Conservation (phyloP, 2,113 vertebrate genomes). For the Catagonus wagneri region DNA sequence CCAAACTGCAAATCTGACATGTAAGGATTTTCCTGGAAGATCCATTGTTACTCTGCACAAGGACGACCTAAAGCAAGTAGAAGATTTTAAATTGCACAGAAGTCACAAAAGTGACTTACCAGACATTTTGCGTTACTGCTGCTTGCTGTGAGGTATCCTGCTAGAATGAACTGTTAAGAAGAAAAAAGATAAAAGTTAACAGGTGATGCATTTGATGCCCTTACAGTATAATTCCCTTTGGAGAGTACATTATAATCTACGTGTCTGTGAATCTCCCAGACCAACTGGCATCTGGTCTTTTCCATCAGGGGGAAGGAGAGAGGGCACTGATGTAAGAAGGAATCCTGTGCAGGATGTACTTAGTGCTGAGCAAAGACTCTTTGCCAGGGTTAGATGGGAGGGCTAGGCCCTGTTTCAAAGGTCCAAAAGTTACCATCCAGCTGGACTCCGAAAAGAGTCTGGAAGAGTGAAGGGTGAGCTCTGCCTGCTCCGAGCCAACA, state of each 20-base stretch:
- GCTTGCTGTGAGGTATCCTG: conserved; percentile 44
- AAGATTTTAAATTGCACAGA: not conserved
- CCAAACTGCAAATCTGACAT: not conserved
- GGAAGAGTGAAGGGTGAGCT: not conserved
- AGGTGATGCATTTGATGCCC: not conserved
- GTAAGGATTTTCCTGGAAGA: not conserved
- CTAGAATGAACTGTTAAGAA: conserved; percentile 63
- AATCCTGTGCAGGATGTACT: not conserved
- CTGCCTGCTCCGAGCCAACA: not conserved
- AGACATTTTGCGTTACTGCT: not conserved
- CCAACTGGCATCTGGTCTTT: not conserved
- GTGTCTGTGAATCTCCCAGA: not conserved
- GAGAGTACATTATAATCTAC: not conserved
- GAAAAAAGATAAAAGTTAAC: not conserved
- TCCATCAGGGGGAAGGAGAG: not conserved
- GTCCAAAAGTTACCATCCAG: not conserved
- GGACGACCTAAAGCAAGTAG: not conserved
- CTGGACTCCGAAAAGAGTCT: not conserved
- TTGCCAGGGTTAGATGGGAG: not conserved
- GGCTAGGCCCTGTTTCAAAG: not conserved
- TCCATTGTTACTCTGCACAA: not conserved
- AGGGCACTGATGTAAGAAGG: not conserved
- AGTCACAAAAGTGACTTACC: conserved; percentile 47
- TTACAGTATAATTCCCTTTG: not conserved
- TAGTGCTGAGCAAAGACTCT: too few relatives aligned